Conservation (phyloP, 1,140 invertebrate genomes). For the Pachypsylla venusta region DNA sequence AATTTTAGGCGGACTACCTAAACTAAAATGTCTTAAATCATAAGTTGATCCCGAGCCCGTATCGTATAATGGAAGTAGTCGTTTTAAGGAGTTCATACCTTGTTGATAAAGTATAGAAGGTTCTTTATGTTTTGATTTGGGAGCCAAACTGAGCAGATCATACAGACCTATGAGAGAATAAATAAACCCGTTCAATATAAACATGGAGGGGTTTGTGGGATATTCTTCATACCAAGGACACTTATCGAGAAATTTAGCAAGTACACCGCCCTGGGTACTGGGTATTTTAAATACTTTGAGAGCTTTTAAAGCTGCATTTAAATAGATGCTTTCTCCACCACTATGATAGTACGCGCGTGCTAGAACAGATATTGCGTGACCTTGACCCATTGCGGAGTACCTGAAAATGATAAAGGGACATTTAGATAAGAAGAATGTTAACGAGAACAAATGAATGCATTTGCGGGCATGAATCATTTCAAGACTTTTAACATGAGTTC, state of each 20-base stretch:
- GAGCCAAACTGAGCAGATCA: slow-evolving; percentile 63
- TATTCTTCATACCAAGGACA: slow-evolving; percentile 91
- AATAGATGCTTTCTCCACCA: slow-evolving; percentile 53
- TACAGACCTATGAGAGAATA: slow-evolving; percentile 93
- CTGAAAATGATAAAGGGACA: slow-evolving; percentile 32
- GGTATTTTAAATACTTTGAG: slow-evolving; percentile 62
- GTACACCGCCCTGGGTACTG: slow-evolving; percentile 60
- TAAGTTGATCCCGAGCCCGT: slow-evolving; percentile 94
- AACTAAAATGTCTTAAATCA: slow-evolving; percentile 82
- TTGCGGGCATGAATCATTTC: too few relatives aligned
- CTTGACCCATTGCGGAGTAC: slow-evolving; percentile 96
- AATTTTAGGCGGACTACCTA: slow-evolving; percentile 79
- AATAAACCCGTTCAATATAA: slow-evolving; percentile 97
- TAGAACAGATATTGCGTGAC: slow-evolving; percentile 87
- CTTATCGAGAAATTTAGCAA: slow-evolving; percentile 65
- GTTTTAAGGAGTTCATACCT: slow-evolving; percentile 78
- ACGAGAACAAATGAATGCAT: neutral
- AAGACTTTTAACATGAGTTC: too few relatives aligned
- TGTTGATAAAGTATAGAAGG: slow-evolving; percentile 62
- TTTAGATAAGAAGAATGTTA: neutral
- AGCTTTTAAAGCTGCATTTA: slow-evolving; percentile 63
- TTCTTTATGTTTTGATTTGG: slow-evolving; percentile 38
- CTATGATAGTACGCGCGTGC: slow-evolving; percentile 75
- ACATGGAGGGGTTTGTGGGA: slow-evolving; percentile 84
- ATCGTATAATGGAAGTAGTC: slow-evolving; percentile 81